Base-by-base conservation (phyloP, 2,888 invertebrate species). In the Ypsolopha scabrella region DNA sequence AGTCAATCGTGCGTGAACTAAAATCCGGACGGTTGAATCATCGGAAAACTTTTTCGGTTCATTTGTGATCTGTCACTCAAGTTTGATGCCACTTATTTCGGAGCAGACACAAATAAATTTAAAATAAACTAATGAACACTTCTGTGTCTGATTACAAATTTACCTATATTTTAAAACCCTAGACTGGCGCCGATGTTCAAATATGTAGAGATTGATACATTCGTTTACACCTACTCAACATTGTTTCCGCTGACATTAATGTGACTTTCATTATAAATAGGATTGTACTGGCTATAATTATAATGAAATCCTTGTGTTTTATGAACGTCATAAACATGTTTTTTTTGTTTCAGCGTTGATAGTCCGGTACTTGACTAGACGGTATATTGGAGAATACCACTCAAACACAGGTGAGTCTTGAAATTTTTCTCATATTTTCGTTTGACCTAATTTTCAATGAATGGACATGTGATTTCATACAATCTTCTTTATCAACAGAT, bases 341-440 rank as follows among this genome's bases (percentile, higher is more conserved):
- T 55, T 51, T 60, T 62, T 79, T 78, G 75, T 80, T 81, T 60
- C 81, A 93, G 93, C 93, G 60, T 81, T 93, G 51, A 93, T 93
- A 53, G 94, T 94, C 3, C 88, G 94, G 58, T 94, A 93, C 72
- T 77, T 94, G 58, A 94, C 94, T 6, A 89, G 92, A 67, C 85
- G 94, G 64, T 94, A 90, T 75, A 93, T 93, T 55, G 93, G 93
- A 55, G 93, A 94, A 88, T 93, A 94, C 75, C 90, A 93, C 66
- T 93, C 93, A 63, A 93, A 93, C 67, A 92, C 93, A 86, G 92
- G 92, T 92, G 72, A 85, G 86, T 69, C 52, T 39, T 24, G 35
- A 36, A 41, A n/a, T 24, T 39, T 45, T 51, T 50, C n/a, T n/a
- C 35, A 34, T 41, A 43, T 41, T 44, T 50, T 44, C 34, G 50